These are phyloP conservation scores for Lithobates sylvaticus DNA, from an alignment of 2,797 vertebrate species.

Conservation along the genomic window DNA sequence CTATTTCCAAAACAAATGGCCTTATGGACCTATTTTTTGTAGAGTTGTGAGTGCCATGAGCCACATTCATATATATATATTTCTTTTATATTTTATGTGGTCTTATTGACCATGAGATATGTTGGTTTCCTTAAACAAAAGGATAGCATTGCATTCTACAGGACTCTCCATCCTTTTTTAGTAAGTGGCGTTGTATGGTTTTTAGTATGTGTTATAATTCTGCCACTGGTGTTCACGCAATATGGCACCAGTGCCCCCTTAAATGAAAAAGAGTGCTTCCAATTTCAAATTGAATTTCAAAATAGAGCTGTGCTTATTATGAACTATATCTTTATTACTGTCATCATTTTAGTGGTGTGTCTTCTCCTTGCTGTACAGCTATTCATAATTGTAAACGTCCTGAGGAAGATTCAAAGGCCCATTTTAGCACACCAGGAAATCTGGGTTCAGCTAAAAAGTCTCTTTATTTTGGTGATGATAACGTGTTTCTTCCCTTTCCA, in stretches of 20 bases:
- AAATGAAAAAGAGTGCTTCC: conserved; percentile 73
- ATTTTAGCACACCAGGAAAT: conserved; percentile 85
- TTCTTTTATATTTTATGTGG: conserved; percentile 86
- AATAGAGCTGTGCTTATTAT: neutral
- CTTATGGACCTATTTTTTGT: conserved; percentile 71
- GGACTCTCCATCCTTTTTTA: conserved; percentile 75
- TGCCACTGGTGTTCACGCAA: conserved; percentile 65
- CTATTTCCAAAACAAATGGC: conserved; percentile 72
- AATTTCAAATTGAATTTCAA: conserved; percentile 75
- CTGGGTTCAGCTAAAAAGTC: conserved; percentile 86
- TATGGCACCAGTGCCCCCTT: conserved; percentile 68
- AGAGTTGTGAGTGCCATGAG: conserved; percentile 86
- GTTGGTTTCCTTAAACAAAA: conserved; percentile 79
- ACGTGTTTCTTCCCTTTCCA: conserved; percentile 90
- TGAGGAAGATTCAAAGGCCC: conserved; percentile 69
- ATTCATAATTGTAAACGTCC: conserved; percentile 74
- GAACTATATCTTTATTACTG: conserved; percentile 78
- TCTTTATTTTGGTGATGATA: conserved; percentile 87
- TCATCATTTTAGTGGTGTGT: conserved; percentile 69
- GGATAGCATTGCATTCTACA: conserved; percentile 76
- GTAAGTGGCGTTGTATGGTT: conserved; percentile 80
- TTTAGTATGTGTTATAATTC: conserved; percentile 70
- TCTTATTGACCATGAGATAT: conserved; percentile 83
- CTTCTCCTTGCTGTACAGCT: conserved; percentile 78
- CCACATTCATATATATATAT: conserved; percentile 88